Evolutionary conservation across 2,797 vertebrate genomes (phyloP).

Genomic region (Hydrocynus forskahlii): DNA sequence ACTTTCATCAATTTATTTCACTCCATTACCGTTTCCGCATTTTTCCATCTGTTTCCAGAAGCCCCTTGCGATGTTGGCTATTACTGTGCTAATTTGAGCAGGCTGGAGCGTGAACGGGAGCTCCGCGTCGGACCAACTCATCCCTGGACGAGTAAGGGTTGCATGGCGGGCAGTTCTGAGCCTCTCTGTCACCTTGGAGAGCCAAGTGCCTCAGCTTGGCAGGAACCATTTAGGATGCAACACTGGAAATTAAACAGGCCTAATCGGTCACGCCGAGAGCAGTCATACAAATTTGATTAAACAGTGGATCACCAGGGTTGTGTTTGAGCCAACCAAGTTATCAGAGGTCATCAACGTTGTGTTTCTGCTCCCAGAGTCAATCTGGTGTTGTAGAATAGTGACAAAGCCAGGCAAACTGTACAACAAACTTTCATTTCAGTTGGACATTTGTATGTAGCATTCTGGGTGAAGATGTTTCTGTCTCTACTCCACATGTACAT

Average conservation of each 20-base stretch:
- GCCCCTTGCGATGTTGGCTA: slow-evolving; percentile 63
- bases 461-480: neutral
- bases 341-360: slow-evolving; percentile 29
- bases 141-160: slow-evolving; percentile 38
- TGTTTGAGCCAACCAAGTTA: slow-evolving; percentile 14
- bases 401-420: neutral
- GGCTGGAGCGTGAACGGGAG: slow-evolving; percentile 31
- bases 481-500: neutral
- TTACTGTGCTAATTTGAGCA: slow-evolving; percentile 68
- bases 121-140: slow-evolving; percentile 36
- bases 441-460: neutral
- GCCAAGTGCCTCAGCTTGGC: slow-evolving; percentile 50
- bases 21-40: slow-evolving; percentile 52
- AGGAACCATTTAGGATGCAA: slow-evolving; percentile 66
- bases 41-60: slow-evolving; percentile 53
- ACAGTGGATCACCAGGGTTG: slow-evolving; percentile 60
- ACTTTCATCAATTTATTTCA: slow-evolving; percentile 70
- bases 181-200: slow-evolving; percentile 6
- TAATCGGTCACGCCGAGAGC: slow-evolving; percentile 64
- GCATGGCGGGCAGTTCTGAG: slow-evolving; percentile 37
- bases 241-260: slow-evolving; percentile 67
- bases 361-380: slow-evolving; percentile 35
- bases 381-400: slow-evolving; percentile 39
- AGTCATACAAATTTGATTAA: slow-evolving; percentile 66
- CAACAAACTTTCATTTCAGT: neutral